Evolutionary conservation across 2,888 invertebrate genomes (phyloP).

Genomic region (Drosophila anceps): DNA sequence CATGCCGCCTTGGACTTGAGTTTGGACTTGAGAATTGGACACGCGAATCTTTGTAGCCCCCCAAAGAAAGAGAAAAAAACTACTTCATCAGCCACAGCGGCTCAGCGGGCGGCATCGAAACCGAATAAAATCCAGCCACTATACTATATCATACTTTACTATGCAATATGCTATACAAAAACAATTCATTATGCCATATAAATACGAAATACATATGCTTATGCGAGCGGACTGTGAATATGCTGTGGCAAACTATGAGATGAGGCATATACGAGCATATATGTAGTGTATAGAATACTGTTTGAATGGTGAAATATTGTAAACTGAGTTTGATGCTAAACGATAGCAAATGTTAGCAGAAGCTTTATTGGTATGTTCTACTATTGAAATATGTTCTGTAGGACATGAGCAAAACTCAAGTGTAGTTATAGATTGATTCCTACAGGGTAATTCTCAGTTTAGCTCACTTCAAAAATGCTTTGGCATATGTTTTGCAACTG

Average conservation of each 20-base stretch:
- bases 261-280: neutral
- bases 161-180: conserved; percentile 43
- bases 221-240: conserved; percentile 19
- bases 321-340: neutral
- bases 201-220: conserved; percentile 41
- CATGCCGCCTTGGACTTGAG: conserved; percentile 65
- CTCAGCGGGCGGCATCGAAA: conserved; percentile 63
- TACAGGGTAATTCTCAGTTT: neutral
- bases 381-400: too few relatives aligned
- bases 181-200: conserved; percentile 76
- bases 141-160: conserved; percentile 24
- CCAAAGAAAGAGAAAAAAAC: conserved; percentile 40
- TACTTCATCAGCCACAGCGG: conserved; percentile 71
- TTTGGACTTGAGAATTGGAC: conserved; percentile 49
- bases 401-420: too few relatives aligned
- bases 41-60: conserved; percentile 53
- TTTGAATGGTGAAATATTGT: too few relatives aligned
- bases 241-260: too few relatives aligned
- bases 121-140: conserved; percentile 46
- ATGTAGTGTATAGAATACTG: neutral
- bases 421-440: too few relatives aligned
- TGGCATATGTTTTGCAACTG: conserved; percentile 21
- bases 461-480: neutral
- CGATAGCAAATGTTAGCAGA: neutral
- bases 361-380: neutral